Evolutionary conservation across 2,797 vertebrate species (phyloP).

Genomic region (Rhinophrynus dorsalis): DNA sequence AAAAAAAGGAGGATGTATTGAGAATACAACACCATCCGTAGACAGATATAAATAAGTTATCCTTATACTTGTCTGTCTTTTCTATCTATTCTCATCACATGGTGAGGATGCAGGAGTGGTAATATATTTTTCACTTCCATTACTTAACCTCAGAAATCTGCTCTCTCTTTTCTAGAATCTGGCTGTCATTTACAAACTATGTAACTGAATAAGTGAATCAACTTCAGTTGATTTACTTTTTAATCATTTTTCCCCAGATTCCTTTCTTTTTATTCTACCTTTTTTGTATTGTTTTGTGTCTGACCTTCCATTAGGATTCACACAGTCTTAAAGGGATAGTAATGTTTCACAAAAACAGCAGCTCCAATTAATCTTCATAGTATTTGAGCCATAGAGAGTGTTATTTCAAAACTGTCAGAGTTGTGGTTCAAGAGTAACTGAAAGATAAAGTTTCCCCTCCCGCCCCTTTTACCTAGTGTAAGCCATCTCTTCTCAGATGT

Average conservation of each 20-base stretch:
- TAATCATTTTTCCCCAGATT: conserved; percentile 23
- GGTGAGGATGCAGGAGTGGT: not conserved
- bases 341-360: too few species aligned
- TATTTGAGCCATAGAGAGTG: too few species aligned
- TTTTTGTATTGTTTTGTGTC: conserved; percentile 47
- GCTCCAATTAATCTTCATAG: too few species aligned
- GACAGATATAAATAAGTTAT: conserved; percentile 37
- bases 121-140: conserved; percentile 41
- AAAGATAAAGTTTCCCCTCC: too few species aligned
- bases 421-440: too few species aligned
- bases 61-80: conserved; percentile 21
- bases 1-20: conserved; percentile 27
- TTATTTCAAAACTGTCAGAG: too few species aligned
- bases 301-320: not conserved
- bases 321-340: not conserved
- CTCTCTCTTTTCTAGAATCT: conserved; percentile 29
- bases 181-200: conserved; percentile 37
- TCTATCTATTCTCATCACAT: conserved; percentile 31
- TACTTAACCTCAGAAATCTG: conserved; percentile 1
- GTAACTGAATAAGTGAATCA: conserved; percentile 47
- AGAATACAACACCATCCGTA: not conserved
- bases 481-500: too few species aligned
- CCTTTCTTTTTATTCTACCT: conserved; percentile 10
- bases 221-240: conserved; percentile 19
- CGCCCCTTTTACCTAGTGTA: too few species aligned